phyloP scores from a whole-genome alignment of 2,888 invertebrate species.

The Leptinotarsa peninsularis region DNA sequence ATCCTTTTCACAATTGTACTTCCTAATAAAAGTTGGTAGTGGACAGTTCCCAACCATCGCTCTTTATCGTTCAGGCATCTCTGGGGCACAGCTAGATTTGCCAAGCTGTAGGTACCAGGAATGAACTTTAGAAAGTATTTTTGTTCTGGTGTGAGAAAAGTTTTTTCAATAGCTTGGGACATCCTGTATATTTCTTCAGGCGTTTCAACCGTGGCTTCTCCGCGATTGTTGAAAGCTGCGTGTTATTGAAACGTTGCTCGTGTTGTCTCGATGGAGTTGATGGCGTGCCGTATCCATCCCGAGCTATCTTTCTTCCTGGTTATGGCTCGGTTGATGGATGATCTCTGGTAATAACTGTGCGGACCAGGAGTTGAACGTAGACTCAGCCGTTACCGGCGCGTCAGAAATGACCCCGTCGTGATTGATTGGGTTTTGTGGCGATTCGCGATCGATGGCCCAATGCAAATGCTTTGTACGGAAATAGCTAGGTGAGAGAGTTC shows the following conservation, averaged over 20 bases:
- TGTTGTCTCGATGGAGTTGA: constrained; percentile 26
- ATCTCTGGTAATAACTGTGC: constrained; percentile 35
- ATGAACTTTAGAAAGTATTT: too few species aligned
- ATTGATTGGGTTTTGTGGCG: constrained; percentile 17
- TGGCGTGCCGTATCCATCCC: constrained; percentile 22
- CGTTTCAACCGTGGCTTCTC: background rate
- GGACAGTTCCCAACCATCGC: too few species aligned
- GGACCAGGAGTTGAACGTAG: constrained; percentile 30
- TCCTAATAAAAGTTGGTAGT: too few species aligned
- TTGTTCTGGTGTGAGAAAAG: too few species aligned
- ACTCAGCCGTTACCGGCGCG: constrained; percentile 19
- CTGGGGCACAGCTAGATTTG: too few species aligned
- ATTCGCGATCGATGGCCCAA: constrained; percentile 9
- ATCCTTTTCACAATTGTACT: too few species aligned
- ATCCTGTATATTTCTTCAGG: background rate
- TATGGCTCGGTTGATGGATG: constrained; percentile 33
- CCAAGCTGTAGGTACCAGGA: too few species aligned
- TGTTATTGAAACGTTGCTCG: constrained; percentile 16
- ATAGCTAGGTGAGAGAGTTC: constrained; percentile 18
- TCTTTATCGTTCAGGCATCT: too few species aligned
- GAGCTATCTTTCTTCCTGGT: constrained; percentile 24
- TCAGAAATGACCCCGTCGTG: constrained; percentile 14
- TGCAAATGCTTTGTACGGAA: constrained; percentile 15
- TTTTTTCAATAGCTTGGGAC: too few species aligned
- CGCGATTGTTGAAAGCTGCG: constrained; percentile 4